Percentiles rank a stretch among this genome's conserved stretches.
Conservation (phyloP, 2,113 vertebrate genomes). For the Arvicanthis niloticus region DNA sequence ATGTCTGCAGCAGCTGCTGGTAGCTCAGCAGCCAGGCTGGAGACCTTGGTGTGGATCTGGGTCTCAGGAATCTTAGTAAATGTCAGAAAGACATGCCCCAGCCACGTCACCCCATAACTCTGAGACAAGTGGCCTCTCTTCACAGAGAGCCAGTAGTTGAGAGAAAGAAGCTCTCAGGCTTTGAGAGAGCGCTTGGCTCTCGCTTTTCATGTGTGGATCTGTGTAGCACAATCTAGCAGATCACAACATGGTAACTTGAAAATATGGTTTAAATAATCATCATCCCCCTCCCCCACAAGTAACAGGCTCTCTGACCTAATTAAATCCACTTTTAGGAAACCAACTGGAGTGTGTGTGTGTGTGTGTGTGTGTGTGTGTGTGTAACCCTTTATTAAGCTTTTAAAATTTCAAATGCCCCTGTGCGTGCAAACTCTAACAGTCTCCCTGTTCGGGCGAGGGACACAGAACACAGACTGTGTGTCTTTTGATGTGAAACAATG, state of each 20-base stretch:
- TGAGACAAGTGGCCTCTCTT: conserved; percentile 64
- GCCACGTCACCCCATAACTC: neutral
- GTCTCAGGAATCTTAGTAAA: conserved; percentile 64
- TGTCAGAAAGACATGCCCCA: conserved; percentile 62
- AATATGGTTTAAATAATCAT: neutral
- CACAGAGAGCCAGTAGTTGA: neutral
- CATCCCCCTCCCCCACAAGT: conserved; percentile 29
- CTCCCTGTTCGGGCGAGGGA: neutral
- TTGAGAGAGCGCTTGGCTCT: rapidly evolving
- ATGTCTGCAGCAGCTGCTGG: conserved; percentile 64
- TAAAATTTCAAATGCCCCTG: neutral
- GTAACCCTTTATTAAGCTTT: conserved; percentile 20
- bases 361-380: neutral
- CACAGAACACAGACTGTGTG: neutral
- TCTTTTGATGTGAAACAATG: neutral
- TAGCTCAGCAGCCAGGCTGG: conserved; percentile 30
- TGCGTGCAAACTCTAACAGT: neutral
- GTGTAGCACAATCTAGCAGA: rapidly evolving
- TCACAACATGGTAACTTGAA: neutral
- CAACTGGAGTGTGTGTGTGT: neutral
- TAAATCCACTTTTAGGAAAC: conserved; percentile 65
- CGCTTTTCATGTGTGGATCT: rapidly evolving
- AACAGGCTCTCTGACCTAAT: conserved; percentile 62
- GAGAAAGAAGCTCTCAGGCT: neutral
- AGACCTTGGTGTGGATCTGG: neutral